Evolutionary conservation across 2,113 vertebrate genomes (phyloP).

Genomic region (Cairina moschata): DNA sequence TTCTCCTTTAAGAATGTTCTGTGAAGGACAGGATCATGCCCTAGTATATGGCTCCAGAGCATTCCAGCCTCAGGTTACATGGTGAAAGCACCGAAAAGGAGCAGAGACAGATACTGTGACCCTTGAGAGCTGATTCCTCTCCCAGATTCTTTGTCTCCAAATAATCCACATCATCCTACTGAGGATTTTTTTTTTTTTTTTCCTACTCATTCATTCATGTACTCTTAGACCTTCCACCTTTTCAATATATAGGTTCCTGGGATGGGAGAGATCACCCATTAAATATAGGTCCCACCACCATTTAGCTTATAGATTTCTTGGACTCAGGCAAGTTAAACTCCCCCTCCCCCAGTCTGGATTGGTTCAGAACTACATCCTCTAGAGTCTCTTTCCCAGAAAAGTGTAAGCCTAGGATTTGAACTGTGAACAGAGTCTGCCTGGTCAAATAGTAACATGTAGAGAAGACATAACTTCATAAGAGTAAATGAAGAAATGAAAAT

Average conservation of each 20-base stretch:
- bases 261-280: not conserved
- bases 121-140: not conserved
- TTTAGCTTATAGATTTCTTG: not conserved
- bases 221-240: not conserved
- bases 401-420: not conserved
- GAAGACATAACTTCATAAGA: not conserved
- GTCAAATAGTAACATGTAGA: not conserved
- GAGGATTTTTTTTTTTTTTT: not conserved
- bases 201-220: not conserved
- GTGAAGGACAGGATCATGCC: not conserved
- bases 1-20: not conserved
- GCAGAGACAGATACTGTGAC: not conserved
- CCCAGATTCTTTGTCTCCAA: not conserved
- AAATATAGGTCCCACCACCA: fast-evolving
- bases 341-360: not conserved
- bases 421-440: not conserved
- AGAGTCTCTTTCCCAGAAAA: not conserved
- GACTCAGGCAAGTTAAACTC: fast-evolving
- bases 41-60: not conserved
- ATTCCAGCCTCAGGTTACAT: not conserved
- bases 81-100: not conserved
- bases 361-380: not conserved
- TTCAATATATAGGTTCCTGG: not conserved
- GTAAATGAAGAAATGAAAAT: not conserved
- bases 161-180: not conserved